phyloP scores from a whole-genome alignment of 2,113 vertebrate species.

The Mesocricetus auratus region DNA sequence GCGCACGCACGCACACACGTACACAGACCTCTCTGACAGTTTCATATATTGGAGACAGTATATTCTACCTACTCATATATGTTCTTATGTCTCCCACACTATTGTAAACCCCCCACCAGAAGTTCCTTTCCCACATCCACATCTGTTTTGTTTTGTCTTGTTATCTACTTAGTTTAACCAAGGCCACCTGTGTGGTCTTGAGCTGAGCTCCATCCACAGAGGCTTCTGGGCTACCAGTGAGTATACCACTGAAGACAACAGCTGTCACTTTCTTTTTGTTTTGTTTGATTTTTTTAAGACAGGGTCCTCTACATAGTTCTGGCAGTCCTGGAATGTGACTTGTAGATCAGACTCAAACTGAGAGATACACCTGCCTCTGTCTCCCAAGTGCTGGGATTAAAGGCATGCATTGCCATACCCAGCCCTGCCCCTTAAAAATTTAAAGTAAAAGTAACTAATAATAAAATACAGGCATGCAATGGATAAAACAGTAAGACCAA shows the following conservation, averaged over 20 bases:
- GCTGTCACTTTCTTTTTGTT: neutral
- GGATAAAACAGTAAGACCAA: neutral
- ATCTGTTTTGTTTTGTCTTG: too few relatives aligned
- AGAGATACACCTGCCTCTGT: neutral
- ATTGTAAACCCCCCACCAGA: neutral
- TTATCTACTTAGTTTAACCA: neutral
- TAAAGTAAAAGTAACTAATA: neutral
- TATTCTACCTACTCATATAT: neutral
- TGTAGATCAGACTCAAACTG: neutral
- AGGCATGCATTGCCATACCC: too few relatives aligned
- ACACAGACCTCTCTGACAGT: neutral
- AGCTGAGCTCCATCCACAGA: neutral
- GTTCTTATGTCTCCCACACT: neutral
- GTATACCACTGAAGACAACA: neutral
- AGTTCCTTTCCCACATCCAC: neutral
- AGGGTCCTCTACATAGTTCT: neutral
- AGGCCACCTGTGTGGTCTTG: neutral
- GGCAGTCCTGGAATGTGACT: neutral
- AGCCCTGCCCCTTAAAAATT: neutral
- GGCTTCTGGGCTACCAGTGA: neutral
- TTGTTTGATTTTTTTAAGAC: neutral
- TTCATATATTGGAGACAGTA: neutral
- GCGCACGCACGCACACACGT: too few relatives aligned
- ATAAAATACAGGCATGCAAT: neutral
- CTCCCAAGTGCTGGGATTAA: neutral